Evolutionary conservation across 2,888 invertebrate genomes (phyloP).

Genomic region (Nebria salina): DNA sequence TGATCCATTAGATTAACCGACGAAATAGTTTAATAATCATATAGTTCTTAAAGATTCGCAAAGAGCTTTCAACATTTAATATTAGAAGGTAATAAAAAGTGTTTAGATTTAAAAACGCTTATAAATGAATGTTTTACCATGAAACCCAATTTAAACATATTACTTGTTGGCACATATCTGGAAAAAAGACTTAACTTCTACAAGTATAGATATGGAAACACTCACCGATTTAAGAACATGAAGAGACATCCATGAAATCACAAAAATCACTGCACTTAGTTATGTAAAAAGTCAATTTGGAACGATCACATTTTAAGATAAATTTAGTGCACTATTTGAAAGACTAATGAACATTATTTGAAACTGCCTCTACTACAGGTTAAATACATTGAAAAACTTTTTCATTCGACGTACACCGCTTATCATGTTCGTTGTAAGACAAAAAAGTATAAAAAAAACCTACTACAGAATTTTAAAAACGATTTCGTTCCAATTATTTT

Average conservation of each 20-base stretch:
- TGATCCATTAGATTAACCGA: not conserved
- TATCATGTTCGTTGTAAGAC: not conserved
- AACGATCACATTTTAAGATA: not conserved
- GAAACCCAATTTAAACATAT: too few species aligned
- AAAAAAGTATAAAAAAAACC: not conserved
- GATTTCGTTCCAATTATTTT: too few species aligned
- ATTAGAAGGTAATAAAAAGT: too few species aligned
- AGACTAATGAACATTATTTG: not conserved
- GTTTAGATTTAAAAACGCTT: too few species aligned
- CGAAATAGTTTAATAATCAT: not conserved
- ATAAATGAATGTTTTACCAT: too few species aligned
- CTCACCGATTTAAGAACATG: conserved; percentile 1
- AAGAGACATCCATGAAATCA: conserved; percentile 1
- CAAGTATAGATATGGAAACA: not conserved
- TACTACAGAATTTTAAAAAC: not conserved
- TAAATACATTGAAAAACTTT: not conserved
- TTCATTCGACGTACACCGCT: not conserved
- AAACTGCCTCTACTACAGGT: not conserved
- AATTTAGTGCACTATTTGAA: not conserved
- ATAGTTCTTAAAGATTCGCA: not conserved
- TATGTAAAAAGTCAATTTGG: not conserved
- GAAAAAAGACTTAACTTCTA: not conserved
- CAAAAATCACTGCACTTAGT: not conserved
- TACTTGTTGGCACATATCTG: not conserved
- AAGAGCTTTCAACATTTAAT: not conserved